Conservation (phyloP, 2,113 vertebrate species). For the Ptilorrhoa leucosticta region DNA sequence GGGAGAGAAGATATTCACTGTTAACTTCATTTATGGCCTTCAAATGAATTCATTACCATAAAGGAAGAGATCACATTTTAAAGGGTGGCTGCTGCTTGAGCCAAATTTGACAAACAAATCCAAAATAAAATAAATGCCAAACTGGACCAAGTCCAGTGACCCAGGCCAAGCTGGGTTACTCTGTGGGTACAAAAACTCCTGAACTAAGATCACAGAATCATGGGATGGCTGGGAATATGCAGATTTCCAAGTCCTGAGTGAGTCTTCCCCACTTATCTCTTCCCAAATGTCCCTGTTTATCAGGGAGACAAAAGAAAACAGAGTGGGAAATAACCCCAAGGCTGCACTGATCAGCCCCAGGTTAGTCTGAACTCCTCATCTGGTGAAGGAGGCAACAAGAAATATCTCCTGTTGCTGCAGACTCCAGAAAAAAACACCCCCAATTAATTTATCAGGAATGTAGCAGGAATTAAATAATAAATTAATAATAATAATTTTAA, state of each 20-base stretch:
- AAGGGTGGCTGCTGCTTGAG: not conserved
- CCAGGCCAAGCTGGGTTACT: too few species aligned
- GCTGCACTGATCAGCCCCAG: not conserved
- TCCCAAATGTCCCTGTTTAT: not conserved
- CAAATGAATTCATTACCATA: not conserved
- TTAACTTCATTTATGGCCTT: not conserved
- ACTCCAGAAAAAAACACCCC: accelerated
- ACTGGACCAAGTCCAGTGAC: not conserved
- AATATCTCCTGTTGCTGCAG: not conserved
- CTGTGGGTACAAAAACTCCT: not conserved
- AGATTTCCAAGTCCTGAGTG: not conserved
- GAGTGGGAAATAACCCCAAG: not conserved
- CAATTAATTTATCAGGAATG: not conserved
- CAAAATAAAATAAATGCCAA: not conserved
- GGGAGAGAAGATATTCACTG: not conserved
- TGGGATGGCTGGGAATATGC: not conserved
- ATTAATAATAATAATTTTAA: not conserved
- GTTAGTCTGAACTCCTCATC: not conserved
- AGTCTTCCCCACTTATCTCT: not conserved
- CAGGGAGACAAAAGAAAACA: not conserved
- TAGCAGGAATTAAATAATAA: not conserved
- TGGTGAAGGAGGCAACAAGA: not conserved
- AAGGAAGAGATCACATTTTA: too few species aligned
- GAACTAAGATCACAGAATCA: not conserved
- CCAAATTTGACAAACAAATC: accelerated